Percentiles rank a stretch among this genome's conserved stretches.
Conservation (phyloP, 2,113 vertebrate genomes). For the Otocyon megalotis region DNA sequence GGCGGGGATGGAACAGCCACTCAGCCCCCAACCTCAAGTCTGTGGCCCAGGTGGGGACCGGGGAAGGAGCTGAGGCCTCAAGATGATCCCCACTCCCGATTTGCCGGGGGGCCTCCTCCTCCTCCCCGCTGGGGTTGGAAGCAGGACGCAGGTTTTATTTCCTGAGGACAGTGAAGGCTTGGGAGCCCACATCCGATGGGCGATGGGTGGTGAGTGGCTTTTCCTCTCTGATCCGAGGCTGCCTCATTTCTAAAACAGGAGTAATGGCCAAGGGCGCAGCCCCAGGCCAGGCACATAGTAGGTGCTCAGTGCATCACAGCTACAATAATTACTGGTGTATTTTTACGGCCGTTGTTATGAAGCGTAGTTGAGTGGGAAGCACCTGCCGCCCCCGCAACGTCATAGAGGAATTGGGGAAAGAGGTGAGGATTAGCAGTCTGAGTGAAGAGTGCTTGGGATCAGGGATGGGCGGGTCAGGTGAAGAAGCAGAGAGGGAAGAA, state of each 20-base stretch:
- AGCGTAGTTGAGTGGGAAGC: neutral
- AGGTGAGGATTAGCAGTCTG: neutral
- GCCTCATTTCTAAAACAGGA: neutral
- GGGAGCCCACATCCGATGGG: accelerated
- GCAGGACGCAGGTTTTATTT: neutral
- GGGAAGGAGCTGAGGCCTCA: neutral
- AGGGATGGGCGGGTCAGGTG: accelerated
- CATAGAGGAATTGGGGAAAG: neutral
- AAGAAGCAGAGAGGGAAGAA: neutral
- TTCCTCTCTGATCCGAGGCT: neutral
- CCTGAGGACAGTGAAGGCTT: neutral
- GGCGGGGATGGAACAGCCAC: accelerated
- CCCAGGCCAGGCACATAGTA: neutral
- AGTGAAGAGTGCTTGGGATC: accelerated
- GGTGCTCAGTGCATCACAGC: accelerated
- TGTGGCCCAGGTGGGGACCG: constrained; percentile 61
- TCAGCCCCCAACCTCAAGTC: neutral
- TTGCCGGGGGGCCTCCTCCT: neutral
- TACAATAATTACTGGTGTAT: accelerated
- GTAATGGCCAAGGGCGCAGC: too few species aligned
- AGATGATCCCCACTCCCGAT: neutral
- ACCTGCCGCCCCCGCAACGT: neutral
- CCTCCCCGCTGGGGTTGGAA: neutral
- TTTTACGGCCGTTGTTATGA: accelerated
- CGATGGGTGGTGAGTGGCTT: too few species aligned